These are phyloP conservation scores for Aradophagus sp. DNA, from an alignment of 1,140 invertebrate genomes.

Conservation along the genomic window DNA sequence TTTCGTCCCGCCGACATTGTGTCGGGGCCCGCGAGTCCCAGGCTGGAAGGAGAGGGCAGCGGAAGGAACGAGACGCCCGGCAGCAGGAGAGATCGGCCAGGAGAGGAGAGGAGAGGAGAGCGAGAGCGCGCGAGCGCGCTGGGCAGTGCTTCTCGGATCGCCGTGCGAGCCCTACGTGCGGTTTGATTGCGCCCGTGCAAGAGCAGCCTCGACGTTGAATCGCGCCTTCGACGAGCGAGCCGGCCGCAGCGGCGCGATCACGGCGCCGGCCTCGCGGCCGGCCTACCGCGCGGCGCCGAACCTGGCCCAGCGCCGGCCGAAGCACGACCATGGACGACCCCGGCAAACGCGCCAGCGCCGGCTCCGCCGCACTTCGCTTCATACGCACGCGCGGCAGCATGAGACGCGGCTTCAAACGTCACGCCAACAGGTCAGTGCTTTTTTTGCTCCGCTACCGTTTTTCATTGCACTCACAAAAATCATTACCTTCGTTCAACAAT, in stretches of 20 bases:
- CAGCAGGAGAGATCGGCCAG: constrained; percentile 61
- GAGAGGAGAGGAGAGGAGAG: constrained; percentile 67
- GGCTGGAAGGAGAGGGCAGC: constrained; percentile 40
- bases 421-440: constrained; percentile 63
- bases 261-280: constrained; percentile 7
- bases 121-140: constrained; percentile 56
- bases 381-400: constrained; percentile 69
- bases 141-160: constrained; percentile 66
- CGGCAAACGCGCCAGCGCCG: constrained; percentile 60
- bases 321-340: background rate
- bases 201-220: constrained; percentile 34
- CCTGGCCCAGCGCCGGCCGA: constrained; percentile 7
- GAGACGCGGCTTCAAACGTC: constrained; percentile 65
- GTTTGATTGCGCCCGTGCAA: constrained; percentile 62
- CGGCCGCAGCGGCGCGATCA: constrained; percentile 8
- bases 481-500: too few relatives aligned
- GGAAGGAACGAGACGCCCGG: constrained; percentile 57
- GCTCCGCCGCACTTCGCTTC: constrained; percentile 65
- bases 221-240: background rate
- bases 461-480: too few relatives aligned
- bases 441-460: too few relatives aligned
- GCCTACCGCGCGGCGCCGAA: constrained; percentile 18
- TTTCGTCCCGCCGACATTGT: constrained; percentile 49
- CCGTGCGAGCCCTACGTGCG: constrained; percentile 65
- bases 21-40: constrained; percentile 41